Base-by-base conservation (phyloP, 2,113 vertebrate genomes). In the Salvelinus fontinalis region DNA sequence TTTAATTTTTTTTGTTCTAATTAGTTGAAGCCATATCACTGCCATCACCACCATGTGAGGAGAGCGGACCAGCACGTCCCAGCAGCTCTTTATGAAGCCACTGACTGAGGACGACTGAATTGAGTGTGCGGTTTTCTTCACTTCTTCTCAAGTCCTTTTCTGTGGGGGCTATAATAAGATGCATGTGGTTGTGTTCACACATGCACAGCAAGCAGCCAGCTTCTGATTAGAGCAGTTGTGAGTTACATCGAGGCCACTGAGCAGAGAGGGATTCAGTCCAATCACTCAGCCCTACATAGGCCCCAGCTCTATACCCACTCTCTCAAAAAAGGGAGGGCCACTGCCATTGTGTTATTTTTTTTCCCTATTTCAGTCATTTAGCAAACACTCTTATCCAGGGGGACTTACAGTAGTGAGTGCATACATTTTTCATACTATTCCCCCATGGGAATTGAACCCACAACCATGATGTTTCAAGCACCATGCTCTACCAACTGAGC, bases 21-120 rank as follows among this genome's bases (percentile, higher is more conserved):
- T 92, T 87, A 90, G 80, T 75, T 24, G 73, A 84, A 86, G 75
- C 70, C 80, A 57, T 87, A 90, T 90, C 89, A 67, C 71, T n/a
- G 2, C 51, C 44, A n/a, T 78, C 85, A 90, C 90, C 89, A 88
- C 51, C 51, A 54, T 18, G 51, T 16, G 51, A 18, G 51, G 51
- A 14, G 16, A 54, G 51, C 51, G 16, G 14, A 18, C 51, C 51
- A 18, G 51, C 51, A 54, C 14, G 80, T 84, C 77, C 83, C 83
- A 79, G 79, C 11, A 20, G 39, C 70, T 75, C 68, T 66, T 70
- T 77, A 79, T 77, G 77, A 72, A 70, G 20, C 2, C 39, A 44
- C 39, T 44, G 67, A 70, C 75, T 48, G 44, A 49, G n/a, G 34
- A 18, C n/a, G 27, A 67, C 22, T n/a, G 39, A 49, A 71, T 22